Evolutionary conservation across 2,113 vertebrate species (phyloP).

Genomic region (Chloropsis cyanopogon): DNA sequence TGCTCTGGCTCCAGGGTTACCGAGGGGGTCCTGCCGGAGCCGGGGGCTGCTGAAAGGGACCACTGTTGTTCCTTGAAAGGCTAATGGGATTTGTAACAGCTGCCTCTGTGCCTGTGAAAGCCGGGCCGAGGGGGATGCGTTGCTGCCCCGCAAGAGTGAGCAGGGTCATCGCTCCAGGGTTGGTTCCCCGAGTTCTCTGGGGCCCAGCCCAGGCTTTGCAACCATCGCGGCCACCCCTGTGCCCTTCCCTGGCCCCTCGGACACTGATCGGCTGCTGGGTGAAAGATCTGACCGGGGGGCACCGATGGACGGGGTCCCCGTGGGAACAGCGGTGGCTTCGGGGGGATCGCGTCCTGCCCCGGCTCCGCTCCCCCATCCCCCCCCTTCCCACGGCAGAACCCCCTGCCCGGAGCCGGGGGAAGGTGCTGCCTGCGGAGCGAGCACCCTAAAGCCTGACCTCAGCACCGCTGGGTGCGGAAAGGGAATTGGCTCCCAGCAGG

Average conservation of each 20-base stretch:
- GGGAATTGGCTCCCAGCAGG: neutral
- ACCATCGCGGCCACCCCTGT: too few species aligned
- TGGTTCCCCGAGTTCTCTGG: neutral
- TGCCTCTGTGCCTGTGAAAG: neutral
- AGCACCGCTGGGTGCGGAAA: fast-evolving
- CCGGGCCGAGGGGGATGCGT: neutral
- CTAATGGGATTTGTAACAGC: neutral
- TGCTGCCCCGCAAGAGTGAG: neutral
- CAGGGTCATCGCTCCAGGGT: neutral
- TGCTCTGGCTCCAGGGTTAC: neutral
- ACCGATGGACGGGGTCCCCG: neutral
- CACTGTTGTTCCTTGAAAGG: neutral
- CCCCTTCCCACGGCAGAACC: neutral
- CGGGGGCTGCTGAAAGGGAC: neutral
- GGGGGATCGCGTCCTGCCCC: neutral
- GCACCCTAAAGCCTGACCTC: neutral
- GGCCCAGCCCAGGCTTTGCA: neutral
- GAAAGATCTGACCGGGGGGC: neutral
- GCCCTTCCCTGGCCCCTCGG: neutral
- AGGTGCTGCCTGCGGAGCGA: neutral
- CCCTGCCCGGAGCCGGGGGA: neutral
- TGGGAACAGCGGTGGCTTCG: neutral
- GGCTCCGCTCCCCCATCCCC: neutral
- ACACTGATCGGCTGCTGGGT: neutral
- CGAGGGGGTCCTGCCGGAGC: neutral